A percentile compares a stretch with the other conserved stretches of the same genome.
phyloP scores from a whole-genome alignment of 2,888 invertebrate species.

The Agriopis marginaria region DNA sequence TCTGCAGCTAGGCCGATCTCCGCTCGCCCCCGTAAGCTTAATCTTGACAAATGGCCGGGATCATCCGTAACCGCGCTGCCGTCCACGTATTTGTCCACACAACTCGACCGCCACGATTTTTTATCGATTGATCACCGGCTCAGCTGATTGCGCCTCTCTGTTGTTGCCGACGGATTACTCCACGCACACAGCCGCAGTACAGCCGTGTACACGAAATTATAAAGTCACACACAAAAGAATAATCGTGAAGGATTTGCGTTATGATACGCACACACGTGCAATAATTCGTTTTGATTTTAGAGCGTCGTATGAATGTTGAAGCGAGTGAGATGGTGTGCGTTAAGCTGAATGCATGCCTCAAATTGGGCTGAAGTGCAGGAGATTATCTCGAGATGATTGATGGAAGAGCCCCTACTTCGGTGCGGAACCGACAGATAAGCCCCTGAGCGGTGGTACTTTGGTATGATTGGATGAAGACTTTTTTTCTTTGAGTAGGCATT shows the following conservation, averaged over 20 bases:
- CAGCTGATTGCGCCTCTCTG: conserved; percentile 82
- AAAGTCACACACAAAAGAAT: conserved; percentile 71
- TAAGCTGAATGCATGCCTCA: conserved; percentile 81
- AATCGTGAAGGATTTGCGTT: conserved; percentile 74
- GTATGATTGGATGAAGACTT: conserved; percentile 23
- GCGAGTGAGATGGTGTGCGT: conserved; percentile 64
- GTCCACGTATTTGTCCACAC: conserved; percentile 74
- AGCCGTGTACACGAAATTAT: conserved; percentile 58
- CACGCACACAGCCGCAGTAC: conserved; percentile 50
- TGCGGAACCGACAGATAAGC: conserved; percentile 39
- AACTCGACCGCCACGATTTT: conserved; percentile 75
- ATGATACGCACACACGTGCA: conserved; percentile 61
- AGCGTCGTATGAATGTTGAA: conserved; percentile 16
- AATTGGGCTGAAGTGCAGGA: conserved; percentile 87
- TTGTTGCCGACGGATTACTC: conserved; percentile 81
- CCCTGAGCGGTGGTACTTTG: conserved; percentile 15
- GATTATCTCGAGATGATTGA: conserved; percentile 89
- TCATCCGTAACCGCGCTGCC: conserved; percentile 71
- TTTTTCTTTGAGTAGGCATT: conserved; percentile 19
- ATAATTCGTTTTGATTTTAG: conserved; percentile 35
- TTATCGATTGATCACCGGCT: conserved; percentile 84
- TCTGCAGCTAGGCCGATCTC: conserved; percentile 47
- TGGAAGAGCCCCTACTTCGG: conserved; percentile 65
- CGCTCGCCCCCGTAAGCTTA: conserved; percentile 67
- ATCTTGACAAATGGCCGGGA: conserved; percentile 85